Base-by-base conservation (phyloP, 2,797 vertebrate genomes). In the Mormyrops attenuatus region DNA sequence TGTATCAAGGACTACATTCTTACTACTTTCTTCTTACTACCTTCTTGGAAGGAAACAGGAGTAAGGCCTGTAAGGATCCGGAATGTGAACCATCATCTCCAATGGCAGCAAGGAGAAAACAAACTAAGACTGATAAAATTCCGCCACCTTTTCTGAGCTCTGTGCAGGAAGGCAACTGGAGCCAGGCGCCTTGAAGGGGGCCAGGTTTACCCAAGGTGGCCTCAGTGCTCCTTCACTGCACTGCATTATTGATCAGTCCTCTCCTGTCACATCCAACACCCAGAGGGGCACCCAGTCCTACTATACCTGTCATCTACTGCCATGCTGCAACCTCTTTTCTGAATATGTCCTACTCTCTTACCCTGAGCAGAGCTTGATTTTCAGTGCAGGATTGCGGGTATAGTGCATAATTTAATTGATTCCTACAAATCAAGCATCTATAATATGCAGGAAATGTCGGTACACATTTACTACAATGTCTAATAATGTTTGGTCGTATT, bases 221-320 rank as follows among this genome's bases (percentile, higher is more conserved):
- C 41, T 17, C 50, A 57, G 50, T 44, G 77, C 47, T 52, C 93
- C 91, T 92, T 95, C 92, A 92, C 95, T 95, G 94, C 93, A 94
- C 92, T 96, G 94, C 94, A 97, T 96, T 96, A 96, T 96, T 96
- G 93, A 96, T 96, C 93, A 90, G 88, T 90, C 91, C 90, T 89
- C 89, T 92, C 94, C 91, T 93, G 92, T 90, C 38, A 30, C 73
- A 80, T 5, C 13, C 17, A 34, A 69, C 73, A 80, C 38, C 73
- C 30, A 38, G 30, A 38, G 11, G 26, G 26, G 26, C 9, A 69
- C 26, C 63, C 11, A 26, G 63, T 26, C 63, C 11, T 26, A 69
- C 63, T 26, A 34, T 69, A 84, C 41, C 38, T 22, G 6, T 84
- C 38, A 47, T 44, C 80, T 26, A n/a, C 84, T 26, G 20, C 44